Conservation (phyloP, 2,797 vertebrate species). For the Pangasius djambal region DNA sequence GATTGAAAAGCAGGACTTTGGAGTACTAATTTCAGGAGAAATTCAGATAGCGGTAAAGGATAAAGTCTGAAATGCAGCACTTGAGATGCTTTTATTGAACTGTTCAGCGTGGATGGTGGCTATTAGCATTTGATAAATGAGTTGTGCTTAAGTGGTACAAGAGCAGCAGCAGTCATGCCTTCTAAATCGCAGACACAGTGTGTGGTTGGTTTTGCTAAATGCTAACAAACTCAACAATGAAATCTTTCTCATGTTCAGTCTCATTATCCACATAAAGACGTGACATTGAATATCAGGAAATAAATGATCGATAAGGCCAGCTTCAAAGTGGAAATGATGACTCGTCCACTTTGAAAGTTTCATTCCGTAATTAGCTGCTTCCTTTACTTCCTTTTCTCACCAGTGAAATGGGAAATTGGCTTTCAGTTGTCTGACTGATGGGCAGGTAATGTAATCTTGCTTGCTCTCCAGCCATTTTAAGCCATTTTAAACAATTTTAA, state of each 20-base stretch:
- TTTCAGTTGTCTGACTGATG: constrained; percentile 20
- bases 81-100: neutral
- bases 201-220: neutral
- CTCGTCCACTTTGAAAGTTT: neutral
- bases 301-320: neutral
- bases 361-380: neutral
- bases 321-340: neutral
- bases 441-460: constrained; percentile 31
- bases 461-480: neutral
- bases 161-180: neutral
- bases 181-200: neutral
- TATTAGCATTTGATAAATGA: constrained; percentile 5
- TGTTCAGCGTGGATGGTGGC: neutral
- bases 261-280: neutral
- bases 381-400: neutral
- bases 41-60: neutral
- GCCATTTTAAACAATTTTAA: constrained; percentile 31
- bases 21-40: neutral
- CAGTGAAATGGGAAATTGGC: constrained; percentile 24
- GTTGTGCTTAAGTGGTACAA: neutral
- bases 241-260: neutral
- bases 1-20: neutral
- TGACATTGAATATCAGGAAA: neutral
- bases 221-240: neutral
- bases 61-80: neutral